Evolutionary conservation across 2,888 invertebrate species (phyloP).

Genomic region (Cantharis flavilabris): DNA sequence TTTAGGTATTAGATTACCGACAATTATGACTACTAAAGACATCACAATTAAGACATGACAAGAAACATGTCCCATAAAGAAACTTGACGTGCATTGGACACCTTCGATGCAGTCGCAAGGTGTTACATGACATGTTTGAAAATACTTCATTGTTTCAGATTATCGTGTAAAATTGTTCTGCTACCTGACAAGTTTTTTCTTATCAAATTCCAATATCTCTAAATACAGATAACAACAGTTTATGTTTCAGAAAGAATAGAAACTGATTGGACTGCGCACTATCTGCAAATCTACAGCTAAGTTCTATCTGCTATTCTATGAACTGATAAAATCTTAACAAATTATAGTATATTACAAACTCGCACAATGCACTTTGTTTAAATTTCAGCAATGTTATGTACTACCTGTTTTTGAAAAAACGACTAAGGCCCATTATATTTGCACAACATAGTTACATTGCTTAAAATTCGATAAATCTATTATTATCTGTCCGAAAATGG

Average conservation of each 20-base stretch:
- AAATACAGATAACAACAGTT: slow-evolving; percentile 22
- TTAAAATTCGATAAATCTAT: not conserved
- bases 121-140: slow-evolving; percentile 32
- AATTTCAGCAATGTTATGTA: not conserved
- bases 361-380: not conserved
- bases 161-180: slow-evolving; percentile 22
- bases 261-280: slow-evolving; percentile 20
- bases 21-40: slow-evolving; percentile 8
- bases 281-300: slow-evolving; percentile 8
- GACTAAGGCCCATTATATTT: not conserved
- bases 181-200: slow-evolving; percentile 24
- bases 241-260: slow-evolving; percentile 16
- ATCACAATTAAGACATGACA: slow-evolving; percentile 9
- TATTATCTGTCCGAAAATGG: not conserved
- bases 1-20: slow-evolving; percentile 2
- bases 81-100: slow-evolving; percentile 18
- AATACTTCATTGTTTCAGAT: slow-evolving; percentile 31
- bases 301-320: slow-evolving; percentile 6
- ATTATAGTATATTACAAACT: not conserved
- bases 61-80: slow-evolving; percentile 18
- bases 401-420: not conserved
- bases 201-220: slow-evolving; percentile 27
- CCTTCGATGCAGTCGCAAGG: slow-evolving; percentile 26
- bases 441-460: not conserved
- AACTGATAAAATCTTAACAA: slow-evolving; percentile 8